phyloP scores from a whole-genome alignment of 2,113 vertebrate species.

The Pterophyllum scalare region DNA sequence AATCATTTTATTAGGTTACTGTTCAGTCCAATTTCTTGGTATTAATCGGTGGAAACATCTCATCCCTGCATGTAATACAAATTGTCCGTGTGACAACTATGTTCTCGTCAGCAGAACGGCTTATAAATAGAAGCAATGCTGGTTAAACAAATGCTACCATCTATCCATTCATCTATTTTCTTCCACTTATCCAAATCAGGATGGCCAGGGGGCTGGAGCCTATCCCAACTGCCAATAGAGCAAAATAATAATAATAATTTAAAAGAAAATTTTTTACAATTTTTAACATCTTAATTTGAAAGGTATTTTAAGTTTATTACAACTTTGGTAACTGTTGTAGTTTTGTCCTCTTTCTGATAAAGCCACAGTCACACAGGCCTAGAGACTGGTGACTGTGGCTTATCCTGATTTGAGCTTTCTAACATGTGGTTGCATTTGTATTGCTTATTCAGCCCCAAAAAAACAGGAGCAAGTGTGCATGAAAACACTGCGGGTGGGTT shows the following conservation, averaged over 20 bases:
- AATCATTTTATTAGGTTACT: background rate
- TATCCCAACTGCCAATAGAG: too few species aligned
- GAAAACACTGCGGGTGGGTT: conserved; percentile 47
- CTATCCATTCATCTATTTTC: background rate
- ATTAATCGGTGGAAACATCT: background rate
- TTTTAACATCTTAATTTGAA: background rate
- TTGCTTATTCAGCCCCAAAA: conserved; percentile 6
- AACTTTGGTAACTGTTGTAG: background rate
- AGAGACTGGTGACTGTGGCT: background rate
- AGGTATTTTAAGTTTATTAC: background rate
- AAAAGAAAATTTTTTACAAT: too few species aligned
- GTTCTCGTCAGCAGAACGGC: background rate
- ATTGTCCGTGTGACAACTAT: background rate
- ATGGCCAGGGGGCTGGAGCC: too few species aligned
- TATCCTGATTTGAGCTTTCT: too few species aligned
- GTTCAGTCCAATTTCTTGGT: background rate
- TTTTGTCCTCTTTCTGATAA: background rate
- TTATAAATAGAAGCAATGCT: background rate
- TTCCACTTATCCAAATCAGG: background rate
- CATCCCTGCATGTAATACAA: background rate
- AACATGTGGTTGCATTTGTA: too few species aligned
- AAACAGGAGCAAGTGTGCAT: conserved; percentile 64
- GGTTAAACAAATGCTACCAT: background rate
- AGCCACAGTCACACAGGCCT: background rate
- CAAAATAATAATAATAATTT: too few species aligned